Evolutionary conservation across 2,797 vertebrate species (phyloP), one percentile per base, ranked within the genome.

Genomic region (Trematomus bernacchii): DNA sequence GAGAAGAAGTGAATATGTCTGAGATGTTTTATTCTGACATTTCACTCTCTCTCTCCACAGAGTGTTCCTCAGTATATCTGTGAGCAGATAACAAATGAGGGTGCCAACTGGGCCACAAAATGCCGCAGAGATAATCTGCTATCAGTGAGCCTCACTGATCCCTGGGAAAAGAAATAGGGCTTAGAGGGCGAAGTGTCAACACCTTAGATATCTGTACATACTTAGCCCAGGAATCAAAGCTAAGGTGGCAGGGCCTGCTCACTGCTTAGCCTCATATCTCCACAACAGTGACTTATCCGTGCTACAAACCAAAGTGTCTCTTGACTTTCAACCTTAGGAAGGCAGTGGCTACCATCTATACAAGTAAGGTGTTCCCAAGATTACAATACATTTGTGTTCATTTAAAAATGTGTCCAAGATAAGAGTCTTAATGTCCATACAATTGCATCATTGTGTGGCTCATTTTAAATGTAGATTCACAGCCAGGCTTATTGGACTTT

Each of bases 51-150:
- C 71, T 83, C 83, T 80, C 76, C 80, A 84, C 80, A 73, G 80
- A 91, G 80, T 91, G 87, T 85, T 87, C 89, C 84, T 85, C 77
- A 63, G 87, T 83, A 73, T 88, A 90, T 87, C 86, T 91, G 86
- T 89, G 86, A 89, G 88, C 77, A 84, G 87, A 93, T 93, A 93
- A 93, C 91, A 92, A 94, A 93, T 90, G 91, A 93, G 87, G 85
- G 89, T 91, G 90, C 89, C 92, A 93, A 90, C 86, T 87, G 85
- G 89, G 89, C 90, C 87, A 91, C 90, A 91, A 92, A 93, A 92
- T 89, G 85, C 89, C 73, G 79, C 80, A 65, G 85, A 91, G 92
- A 94, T 94, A 93, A 94, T 92, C 90, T 92, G 90, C 87, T 93
- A 93, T 94, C 93, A 87, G 87, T 89, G 89, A 91, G 90, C 81